Evolutionary conservation across 2,113 vertebrate species (phyloP), one percentile per base, ranked within the genome.

Genomic region (Microcebus ravelobensis): DNA sequence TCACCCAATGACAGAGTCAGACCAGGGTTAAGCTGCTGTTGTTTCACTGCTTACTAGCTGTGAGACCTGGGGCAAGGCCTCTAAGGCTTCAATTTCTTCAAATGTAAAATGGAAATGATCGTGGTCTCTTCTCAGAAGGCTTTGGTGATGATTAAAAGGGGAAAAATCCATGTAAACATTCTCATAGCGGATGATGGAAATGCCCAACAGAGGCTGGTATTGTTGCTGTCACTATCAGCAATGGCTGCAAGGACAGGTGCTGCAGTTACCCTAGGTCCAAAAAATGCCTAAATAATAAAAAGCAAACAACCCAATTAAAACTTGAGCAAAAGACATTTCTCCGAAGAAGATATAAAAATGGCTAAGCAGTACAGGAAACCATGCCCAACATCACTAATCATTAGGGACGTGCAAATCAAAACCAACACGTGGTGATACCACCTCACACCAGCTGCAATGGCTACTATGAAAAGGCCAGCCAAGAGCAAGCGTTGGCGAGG

Each of bases 301-400:
- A 70, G 25, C 83, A 77, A 93, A 94, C 21, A 45, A 48, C 12
- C 39, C 2, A 2, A 83, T 74, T 80, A 13, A 81, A 97, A 94
- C 73, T 29, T 12, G 5, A 65, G 63, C 29, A 36, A 42, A 45
- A 71, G 25, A 15, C 65, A 45, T 8, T 65, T 70, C 29, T 52
- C 86, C 67, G 39, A 59, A 67, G 80, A 74, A 63, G 34, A 70
- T 15, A 17, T 8, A 52, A 57, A 50, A 65, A 80, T 34, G 50
- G 31, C n/a, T 50, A 59, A 42, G 0, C 5, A 57, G 57, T n/a
- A 55, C 20, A 12, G 3, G 70, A 21, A 70, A 45, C 15, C 11
- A 87, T 39, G 34, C 3, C 39, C 27, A 36, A 12, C 2, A 6
- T 71, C 29, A n/a, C 20, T 12, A 34, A 17, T 50, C 42, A 45